Base-by-base conservation (phyloP, 1,140 invertebrate genomes). In the Parapsyche elsis region DNA sequence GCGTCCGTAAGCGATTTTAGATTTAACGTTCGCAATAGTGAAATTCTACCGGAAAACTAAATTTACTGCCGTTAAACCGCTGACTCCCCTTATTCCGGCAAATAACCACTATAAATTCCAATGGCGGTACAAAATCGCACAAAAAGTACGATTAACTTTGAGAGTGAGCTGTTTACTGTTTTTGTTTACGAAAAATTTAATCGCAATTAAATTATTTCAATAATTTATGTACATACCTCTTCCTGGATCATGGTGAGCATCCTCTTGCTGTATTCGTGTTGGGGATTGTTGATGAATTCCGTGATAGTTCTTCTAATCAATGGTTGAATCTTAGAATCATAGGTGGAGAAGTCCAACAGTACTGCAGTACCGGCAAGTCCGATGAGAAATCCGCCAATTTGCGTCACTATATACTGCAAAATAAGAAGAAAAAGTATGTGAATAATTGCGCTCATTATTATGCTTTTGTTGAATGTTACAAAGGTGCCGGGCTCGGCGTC, bases 211-310 rank as follows among this genome's bases (percentile, higher is more conserved):
- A 61, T 4, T 61, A 23, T 1, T 38, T 24, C 21, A 16, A 46
- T 14, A 21, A 44, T 75, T 14, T 75, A 75, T 75, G 46, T 67
- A 87, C 92, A 92, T 90, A 96, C 95, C 81, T 94, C 93, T 91
- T 97, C 95, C 86, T 97, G 96, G 14, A 97, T 92, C 87, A 94
- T 91, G 82, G 92, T 91, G 0, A 97, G 88, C 45, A 94, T 92
- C 9, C 87, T 84, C 26, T 90, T 85, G 81, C 92, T 88, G 59
- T 89, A 87, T 73, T 93, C 91, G 82, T 93, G 91, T 84, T 93
- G 92, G 23, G 91, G 93, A 84, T 92, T 93, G 85, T 87, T 90
- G 85, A 97, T 95, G 14, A 96, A 90, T 9, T 90, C 85, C n/a
- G 90, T 88, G 87, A 97, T 92, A 14, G 92, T 92, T 19, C 91